phyloP scores from a whole-genome alignment of 2,888 invertebrate species.

The Baronia brevicornis region DNA sequence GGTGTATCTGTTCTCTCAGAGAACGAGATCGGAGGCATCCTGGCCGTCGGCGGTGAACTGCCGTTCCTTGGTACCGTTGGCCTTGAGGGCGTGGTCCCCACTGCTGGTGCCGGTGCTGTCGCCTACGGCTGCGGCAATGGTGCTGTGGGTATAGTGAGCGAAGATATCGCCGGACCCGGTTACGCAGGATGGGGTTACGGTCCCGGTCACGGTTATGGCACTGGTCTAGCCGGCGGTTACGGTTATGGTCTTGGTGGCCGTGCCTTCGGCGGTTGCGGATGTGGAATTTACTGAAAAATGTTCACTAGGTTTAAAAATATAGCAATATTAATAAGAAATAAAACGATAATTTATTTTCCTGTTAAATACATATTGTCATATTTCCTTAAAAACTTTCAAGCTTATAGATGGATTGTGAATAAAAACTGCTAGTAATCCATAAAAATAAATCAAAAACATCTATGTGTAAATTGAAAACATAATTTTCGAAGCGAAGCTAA shows the following conservation, averaged over 20 bases:
- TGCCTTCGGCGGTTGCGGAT: slow-evolving; percentile 6
- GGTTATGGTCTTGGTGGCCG: slow-evolving; percentile 15
- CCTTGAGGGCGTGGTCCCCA: slow-evolving; percentile 24
- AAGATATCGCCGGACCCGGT: slow-evolving; percentile 15
- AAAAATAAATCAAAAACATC: no score
- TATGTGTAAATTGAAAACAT: no score
- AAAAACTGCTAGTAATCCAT: no score
- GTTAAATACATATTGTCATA: no score
- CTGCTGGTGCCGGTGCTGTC: slow-evolving; percentile 27
- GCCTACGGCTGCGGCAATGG: slow-evolving; percentile 30
- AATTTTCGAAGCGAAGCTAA: no score
- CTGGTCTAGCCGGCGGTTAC: slow-evolving; percentile 11
- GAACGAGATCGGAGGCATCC: slow-evolving; percentile 29
- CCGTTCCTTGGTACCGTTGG: slow-evolving; percentile 29
- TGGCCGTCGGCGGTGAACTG: slow-evolving; percentile 26
- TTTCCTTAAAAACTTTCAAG: no score
- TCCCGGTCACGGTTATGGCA: slow-evolving; percentile 16
- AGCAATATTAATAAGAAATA: no score
- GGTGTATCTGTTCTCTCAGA: slow-evolving; percentile 36
- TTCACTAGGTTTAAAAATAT: no score
- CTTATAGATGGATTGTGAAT: no score
- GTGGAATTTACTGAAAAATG: no score
- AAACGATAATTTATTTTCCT: no score
- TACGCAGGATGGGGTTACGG: slow-evolving; percentile 9
- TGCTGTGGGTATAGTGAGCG: slow-evolving; percentile 23